These are phyloP conservation scores for Eidolon dupreanum DNA, from an alignment of 2,797 vertebrate species.

Conservation along the genomic window DNA sequence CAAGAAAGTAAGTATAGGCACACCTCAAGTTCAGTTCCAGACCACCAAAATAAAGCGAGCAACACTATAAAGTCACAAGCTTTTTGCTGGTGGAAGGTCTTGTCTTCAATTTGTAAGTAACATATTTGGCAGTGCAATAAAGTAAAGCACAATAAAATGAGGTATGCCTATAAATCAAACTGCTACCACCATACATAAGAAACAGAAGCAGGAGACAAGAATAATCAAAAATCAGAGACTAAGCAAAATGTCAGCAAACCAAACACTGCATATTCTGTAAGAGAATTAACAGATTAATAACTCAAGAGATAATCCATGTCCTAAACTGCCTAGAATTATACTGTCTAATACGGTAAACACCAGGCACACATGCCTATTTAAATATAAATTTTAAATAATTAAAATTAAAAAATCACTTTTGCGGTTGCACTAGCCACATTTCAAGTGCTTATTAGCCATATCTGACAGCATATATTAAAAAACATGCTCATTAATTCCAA, in stretches of 20 bases:
- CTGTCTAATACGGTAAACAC: neutral
- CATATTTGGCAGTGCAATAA: neutral
- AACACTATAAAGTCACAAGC: neutral
- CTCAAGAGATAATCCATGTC: neutral
- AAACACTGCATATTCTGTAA: neutral
- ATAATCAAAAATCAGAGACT: neutral
- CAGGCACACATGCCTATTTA: slow-evolving; percentile 5
- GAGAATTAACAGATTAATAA: neutral
- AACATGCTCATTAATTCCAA: neutral
- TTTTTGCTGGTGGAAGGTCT: neutral
- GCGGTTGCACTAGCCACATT: neutral
- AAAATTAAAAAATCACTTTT: slow-evolving; percentile 31
- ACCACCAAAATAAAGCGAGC: neutral
- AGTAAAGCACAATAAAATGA: neutral
- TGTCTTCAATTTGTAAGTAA: neutral
- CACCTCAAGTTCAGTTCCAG: neutral
- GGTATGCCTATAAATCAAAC: neutral
- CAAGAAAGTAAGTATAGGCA: neutral
- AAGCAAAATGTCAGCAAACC: slow-evolving; percentile 28
- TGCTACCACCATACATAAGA: neutral
- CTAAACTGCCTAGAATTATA: neutral
- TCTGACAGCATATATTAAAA: neutral
- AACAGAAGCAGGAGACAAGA: neutral
- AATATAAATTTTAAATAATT: slow-evolving; percentile 47
- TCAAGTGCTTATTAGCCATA: neutral